phyloP scores from a whole-genome alignment of 1,140 invertebrate genomes.

The Ceratina calcarata region DNA sequence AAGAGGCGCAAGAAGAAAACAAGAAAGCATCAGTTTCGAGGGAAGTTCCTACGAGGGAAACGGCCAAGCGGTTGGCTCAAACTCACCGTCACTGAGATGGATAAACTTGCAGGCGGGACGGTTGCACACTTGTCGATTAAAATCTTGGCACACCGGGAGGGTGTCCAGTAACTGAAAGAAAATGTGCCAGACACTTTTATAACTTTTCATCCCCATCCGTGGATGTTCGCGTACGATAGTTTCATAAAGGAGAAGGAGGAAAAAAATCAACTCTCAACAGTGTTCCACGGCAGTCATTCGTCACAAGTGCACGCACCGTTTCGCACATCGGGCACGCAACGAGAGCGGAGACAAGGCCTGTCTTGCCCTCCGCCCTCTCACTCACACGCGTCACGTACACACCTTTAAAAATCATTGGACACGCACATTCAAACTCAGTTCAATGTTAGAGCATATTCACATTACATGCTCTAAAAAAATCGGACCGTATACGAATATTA shows the following conservation, averaged over 20 bases:
- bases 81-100: conserved; percentile 95
- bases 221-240: conserved; percentile 18
- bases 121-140: conserved; percentile 97
- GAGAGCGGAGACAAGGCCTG: conserved; percentile 5
- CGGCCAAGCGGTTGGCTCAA: conserved; percentile 4
- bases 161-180: conserved; percentile 99
- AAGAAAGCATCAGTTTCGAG: not conserved
- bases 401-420: conserved; percentile 11
- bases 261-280: conserved; percentile 42
- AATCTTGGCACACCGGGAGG: conserved; percentile 99
- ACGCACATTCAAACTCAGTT: conserved; percentile 68
- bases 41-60: not conserved
- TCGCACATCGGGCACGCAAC: conserved; percentile 36
- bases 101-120: conserved; percentile 97
- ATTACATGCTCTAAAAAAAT: conserved; percentile 78
- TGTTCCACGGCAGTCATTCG: conserved; percentile 39
- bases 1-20: not conserved
- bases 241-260: conserved; percentile 30
- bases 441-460: conserved; percentile 79
- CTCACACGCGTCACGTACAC: conserved; percentile 27
- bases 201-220: too few relatives aligned
- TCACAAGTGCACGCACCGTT: conserved; percentile 27
- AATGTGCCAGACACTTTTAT: conserved; percentile 72
- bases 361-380: not conserved
- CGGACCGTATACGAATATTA: conserved; percentile 76